Base-by-base conservation (phyloP, 2,888 invertebrate species). In the Epinotia brunnichana region DNA sequence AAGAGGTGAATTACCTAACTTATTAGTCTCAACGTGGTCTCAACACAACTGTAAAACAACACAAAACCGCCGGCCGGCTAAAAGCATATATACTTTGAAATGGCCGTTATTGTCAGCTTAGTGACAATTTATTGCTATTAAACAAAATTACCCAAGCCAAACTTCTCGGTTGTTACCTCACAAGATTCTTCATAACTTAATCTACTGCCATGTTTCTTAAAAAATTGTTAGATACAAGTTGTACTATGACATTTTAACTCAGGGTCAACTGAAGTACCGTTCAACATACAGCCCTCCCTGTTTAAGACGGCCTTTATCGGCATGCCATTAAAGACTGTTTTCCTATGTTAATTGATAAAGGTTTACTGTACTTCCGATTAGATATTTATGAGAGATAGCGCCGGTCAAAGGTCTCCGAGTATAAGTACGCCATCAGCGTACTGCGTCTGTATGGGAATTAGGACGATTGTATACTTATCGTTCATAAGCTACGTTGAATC, bases 341-440 rank as follows among this genome's bases (percentile, higher is more conserved):
- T 66, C 66, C 19, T 70, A 19, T 17, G 44, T 35, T 70, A 61
- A 67, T 61, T 66, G 54, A 44, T 10, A 51, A 64, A 44, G 41
- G 29, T 61, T 53, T 41, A 41, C 54, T 66, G 56, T 72, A 67
- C 21, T 71, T 60, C 44, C 69, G 73, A 73, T 73, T 73, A 69
- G 73, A 73, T 74, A 61, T 70, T 63, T 70, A 66, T 44, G 53
- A 53, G 41, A 67, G 70, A 74, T 74, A 70, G 35, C 64, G 54
- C 44, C 54, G 74, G 64, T 70, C 70, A 74, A 54, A 73, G 73
- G 73, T 73, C 73, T 69, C 29, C 13, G 57, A 19, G 53, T 51
- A 69, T 72, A 61, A 67, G 67, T 72, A 72, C 60, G 54, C 54
- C 60, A 67, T 54, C 71, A 72, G 17, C 11, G 66, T 54, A 48